Percentiles rank a stretch among this genome's conserved stretches.
Evolutionary conservation across 2,113 vertebrate species (phyloP).

Genomic region (Hemibagrus wyckioides): DNA sequence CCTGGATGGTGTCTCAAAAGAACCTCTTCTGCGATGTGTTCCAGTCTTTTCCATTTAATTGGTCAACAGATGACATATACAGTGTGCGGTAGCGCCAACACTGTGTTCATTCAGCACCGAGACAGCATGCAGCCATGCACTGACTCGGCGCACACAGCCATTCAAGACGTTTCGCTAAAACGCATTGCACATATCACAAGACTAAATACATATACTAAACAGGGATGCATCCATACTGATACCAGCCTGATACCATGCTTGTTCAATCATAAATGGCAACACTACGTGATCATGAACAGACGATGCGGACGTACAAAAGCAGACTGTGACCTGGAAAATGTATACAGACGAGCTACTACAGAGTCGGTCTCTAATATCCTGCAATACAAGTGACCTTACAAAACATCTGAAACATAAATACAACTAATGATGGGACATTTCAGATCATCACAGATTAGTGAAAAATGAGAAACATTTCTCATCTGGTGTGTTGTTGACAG

Average conservation of each 20-base stretch:
- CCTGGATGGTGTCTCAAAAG: background rate
- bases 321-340: background rate
- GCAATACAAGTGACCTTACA: background rate
- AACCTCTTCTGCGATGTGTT: background rate
- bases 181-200: background rate
- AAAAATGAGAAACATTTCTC: background rate
- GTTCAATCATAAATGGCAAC: background rate
- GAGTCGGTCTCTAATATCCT: background rate
- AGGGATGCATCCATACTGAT: background rate
- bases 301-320: background rate
- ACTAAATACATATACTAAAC: background rate
- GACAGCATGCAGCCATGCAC: slow-evolving; percentile 15
- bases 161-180: background rate
- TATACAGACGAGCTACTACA: background rate
- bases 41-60: background rate
- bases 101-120: background rate
- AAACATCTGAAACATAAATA: background rate
- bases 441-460: no score
- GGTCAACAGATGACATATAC: no score
- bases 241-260: background rate
- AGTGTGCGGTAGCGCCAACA: background rate
- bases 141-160: background rate
- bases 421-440: no score
- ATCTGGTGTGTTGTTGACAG: background rate
- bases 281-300: background rate